Evolutionary conservation across 1,140 invertebrate genomes (phyloP).

Genomic region (Zaprionus camerounensis): DNA sequence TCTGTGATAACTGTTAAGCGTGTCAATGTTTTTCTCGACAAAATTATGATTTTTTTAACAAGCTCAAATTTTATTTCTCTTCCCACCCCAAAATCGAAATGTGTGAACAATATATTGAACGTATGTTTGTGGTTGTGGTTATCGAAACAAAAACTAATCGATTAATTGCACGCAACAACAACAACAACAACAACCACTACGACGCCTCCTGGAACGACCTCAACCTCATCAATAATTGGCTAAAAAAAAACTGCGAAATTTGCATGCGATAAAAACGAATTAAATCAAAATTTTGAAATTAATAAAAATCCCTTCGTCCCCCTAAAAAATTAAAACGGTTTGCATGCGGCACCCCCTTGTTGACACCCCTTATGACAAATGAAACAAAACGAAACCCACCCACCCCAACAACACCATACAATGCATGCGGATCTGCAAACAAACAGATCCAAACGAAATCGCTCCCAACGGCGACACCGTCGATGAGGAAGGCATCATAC

Average conservation of each 20-base stretch:
- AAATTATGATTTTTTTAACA: slow-evolving; percentile 58
- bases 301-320: neutral
- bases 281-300: slow-evolving; percentile 18
- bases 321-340: slow-evolving; percentile 19
- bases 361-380: too few species aligned
- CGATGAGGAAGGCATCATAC: slow-evolving; percentile 63
- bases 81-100: slow-evolving; percentile 37
- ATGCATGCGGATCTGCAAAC: slow-evolving; percentile 28
- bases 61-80: slow-evolving; percentile 72
- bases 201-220: slow-evolving; percentile 13
- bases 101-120: slow-evolving; percentile 38
- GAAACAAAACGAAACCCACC: neutral
- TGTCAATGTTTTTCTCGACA: slow-evolving; percentile 37
- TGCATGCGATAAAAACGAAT: slow-evolving; percentile 59
- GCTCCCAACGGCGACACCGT: slow-evolving; percentile 37
- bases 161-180: slow-evolving; percentile 70
- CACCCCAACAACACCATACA: neutral
- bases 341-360: slow-evolving; percentile 54
- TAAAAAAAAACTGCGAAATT: slow-evolving; percentile 37
- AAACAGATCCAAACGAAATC: slow-evolving; percentile 35
- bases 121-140: slow-evolving; percentile 69
- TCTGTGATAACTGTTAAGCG: slow-evolving; percentile 37
- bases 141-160: slow-evolving; percentile 75
- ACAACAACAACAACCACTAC: slow-evolving; percentile 33
- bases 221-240: slow-evolving; percentile 51